These are phyloP conservation scores for Picathartes gymnocephalus DNA, from an alignment of 2,113 vertebrate species.

Conservation along the genomic window DNA sequence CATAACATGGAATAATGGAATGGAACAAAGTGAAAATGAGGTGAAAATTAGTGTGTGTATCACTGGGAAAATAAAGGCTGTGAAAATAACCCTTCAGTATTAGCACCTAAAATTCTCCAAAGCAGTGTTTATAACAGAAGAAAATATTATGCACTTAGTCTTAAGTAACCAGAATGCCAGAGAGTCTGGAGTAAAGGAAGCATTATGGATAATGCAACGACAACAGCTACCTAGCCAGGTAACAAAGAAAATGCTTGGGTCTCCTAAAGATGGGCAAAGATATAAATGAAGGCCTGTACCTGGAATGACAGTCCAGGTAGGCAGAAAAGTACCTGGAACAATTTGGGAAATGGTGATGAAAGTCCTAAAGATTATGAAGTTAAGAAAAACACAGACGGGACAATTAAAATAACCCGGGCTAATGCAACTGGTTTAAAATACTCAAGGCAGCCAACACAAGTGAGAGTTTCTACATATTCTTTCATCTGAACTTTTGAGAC, in stretches of 20 bases:
- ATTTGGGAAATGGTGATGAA: background rate
- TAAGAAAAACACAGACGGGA: background rate
- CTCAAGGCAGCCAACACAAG: background rate
- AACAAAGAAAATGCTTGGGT: background rate
- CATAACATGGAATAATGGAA: background rate
- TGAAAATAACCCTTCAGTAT: background rate
- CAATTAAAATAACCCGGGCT: background rate
- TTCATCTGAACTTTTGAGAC: background rate
- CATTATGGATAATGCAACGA: background rate
- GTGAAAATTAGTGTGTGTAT: background rate
- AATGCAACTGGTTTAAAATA: background rate
- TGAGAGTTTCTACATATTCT: background rate
- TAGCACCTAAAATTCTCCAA: background rate
- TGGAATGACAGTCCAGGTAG: background rate
- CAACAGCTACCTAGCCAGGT: accelerated
- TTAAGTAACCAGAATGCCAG: background rate
- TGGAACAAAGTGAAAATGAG: background rate
- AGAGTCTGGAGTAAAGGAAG: background rate
- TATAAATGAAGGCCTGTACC: background rate
- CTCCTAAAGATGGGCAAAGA: background rate
- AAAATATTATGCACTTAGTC: background rate
- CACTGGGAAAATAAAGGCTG: background rate
- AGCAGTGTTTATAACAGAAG: background rate
- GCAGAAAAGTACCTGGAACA: background rate
- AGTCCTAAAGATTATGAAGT: background rate